Evolutionary conservation across 2,113 vertebrate genomes (phyloP).

Genomic region (Nansenia antarctica): DNA sequence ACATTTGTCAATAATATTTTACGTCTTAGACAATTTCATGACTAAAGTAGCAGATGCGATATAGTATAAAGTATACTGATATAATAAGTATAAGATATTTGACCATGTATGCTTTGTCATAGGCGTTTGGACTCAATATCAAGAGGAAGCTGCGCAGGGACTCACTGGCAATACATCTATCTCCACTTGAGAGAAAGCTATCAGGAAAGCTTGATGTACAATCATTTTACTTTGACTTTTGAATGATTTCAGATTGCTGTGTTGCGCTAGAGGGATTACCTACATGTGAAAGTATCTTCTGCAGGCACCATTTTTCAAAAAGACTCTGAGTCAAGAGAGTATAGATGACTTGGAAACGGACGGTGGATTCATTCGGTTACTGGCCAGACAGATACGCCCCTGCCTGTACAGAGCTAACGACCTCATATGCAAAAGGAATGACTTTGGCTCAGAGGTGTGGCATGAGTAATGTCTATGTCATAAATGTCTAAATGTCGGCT

Average conservation of each 20-base stretch:
- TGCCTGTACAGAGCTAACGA: slow-evolving; percentile 29
- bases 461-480: background rate
- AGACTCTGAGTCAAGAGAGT: slow-evolving; percentile 10
- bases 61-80: background rate
- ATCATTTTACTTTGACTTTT: background rate
- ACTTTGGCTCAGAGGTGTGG: slow-evolving; percentile 31
- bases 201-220: slow-evolving; percentile 38
- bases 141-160: background rate
- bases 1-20: background rate
- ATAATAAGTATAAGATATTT: too few species aligned
- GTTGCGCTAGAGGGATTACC: background rate
- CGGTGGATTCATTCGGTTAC: slow-evolving; percentile 34
- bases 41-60: too few species aligned
- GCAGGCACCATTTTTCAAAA: slow-evolving; percentile 33
- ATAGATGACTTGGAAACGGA: slow-evolving; percentile 24
- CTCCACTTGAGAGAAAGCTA: background rate
- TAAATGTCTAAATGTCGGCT: background rate
- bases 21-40: background rate
- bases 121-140: slow-evolving; percentile 37
- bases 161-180: background rate
- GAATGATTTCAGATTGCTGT: background rate
- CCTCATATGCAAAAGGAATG: slow-evolving; percentile 13
- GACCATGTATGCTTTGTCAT: background rate
- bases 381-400: slow-evolving; percentile 18
- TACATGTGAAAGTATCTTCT: background rate